Conservation (phyloP, 2,113 vertebrate species). For the Nibea coibor region DNA sequence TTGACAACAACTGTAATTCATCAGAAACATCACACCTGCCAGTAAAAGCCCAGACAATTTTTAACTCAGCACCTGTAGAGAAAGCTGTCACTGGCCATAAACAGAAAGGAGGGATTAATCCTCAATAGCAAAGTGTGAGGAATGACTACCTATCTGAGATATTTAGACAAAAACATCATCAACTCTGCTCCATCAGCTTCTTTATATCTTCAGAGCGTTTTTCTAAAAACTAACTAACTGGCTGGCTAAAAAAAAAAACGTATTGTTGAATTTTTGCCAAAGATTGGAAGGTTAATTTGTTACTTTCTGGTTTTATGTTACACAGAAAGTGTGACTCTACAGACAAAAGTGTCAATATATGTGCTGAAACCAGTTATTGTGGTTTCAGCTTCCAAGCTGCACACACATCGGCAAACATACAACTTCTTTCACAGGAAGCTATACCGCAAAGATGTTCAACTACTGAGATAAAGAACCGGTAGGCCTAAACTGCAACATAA, state of each 20-base stretch:
- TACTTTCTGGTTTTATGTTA: neutral
- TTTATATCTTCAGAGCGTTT: neutral
- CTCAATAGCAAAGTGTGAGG: neutral
- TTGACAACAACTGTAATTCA: neutral
- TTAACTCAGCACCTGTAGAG: constrained; percentile 36
- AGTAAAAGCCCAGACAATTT: constrained; percentile 24
- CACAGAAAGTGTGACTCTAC: neutral
- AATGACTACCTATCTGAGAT: neutral
- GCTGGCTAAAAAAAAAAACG: neutral
- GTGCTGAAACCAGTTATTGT: neutral
- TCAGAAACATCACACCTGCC: constrained; percentile 3
- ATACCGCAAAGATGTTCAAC: neutral
- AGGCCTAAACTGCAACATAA: too few relatives aligned
- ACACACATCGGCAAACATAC: neutral
- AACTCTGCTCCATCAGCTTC: neutral
- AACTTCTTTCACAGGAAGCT: neutral
- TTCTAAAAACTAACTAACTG: neutral
- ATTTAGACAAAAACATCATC: neutral
- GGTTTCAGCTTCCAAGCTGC: constrained; percentile 10
- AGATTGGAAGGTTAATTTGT: neutral
- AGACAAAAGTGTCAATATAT: neutral
- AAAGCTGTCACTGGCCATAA: neutral
- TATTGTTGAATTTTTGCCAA: neutral
- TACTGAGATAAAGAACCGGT: neutral
- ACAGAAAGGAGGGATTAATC: neutral